Percentiles rank a stretch among this genome's conserved stretches.
Evolutionary conservation across 2,888 invertebrate genomes (phyloP).

Genomic region (Aleiodes leptofemur): DNA sequence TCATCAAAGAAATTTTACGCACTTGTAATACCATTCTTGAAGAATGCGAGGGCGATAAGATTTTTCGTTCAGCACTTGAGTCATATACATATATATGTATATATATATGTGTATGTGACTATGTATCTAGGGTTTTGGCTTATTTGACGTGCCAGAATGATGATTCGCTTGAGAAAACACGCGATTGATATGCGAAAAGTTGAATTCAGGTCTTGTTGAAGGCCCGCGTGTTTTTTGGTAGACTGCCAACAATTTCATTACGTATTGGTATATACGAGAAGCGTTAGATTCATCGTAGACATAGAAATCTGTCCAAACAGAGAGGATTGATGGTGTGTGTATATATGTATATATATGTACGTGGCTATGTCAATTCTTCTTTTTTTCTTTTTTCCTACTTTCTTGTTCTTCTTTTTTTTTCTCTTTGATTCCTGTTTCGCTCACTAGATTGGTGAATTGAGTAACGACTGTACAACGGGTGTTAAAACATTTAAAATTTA

Average conservation of each 20-base stretch:
- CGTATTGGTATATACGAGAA: background rate
- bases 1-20: slow-evolving; percentile 25
- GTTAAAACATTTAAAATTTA: slow-evolving; percentile 4
- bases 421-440: no score
- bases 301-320: slow-evolving; percentile 7
- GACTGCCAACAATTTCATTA: slow-evolving; percentile 35
- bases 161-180: slow-evolving; percentile 37
- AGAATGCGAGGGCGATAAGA: slow-evolving; percentile 26
- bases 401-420: background rate
- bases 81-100: slow-evolving; percentile 5
- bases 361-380: background rate
- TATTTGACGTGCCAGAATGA: slow-evolving; percentile 32
- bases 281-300: slow-evolving; percentile 16
- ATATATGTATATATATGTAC: background rate
- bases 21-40: slow-evolving; percentile 17
- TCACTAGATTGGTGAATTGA: background rate
- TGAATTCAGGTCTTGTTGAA: slow-evolving; percentile 11
- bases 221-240: slow-evolving; percentile 1
- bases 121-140: background rate
- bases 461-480: slow-evolving; percentile 4
- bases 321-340: slow-evolving; percentile 9
- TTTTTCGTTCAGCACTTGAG: slow-evolving; percentile 12
- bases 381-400: background rate
- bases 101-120: no score
- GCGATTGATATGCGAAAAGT: slow-evolving; percentile 38